Percentiles rank a stretch among this genome's conserved stretches.
These are phyloP conservation scores for Lamellibrachia satsuma DNA, from an alignment of 2,888 invertebrate species.

Conservation along the genomic window DNA sequence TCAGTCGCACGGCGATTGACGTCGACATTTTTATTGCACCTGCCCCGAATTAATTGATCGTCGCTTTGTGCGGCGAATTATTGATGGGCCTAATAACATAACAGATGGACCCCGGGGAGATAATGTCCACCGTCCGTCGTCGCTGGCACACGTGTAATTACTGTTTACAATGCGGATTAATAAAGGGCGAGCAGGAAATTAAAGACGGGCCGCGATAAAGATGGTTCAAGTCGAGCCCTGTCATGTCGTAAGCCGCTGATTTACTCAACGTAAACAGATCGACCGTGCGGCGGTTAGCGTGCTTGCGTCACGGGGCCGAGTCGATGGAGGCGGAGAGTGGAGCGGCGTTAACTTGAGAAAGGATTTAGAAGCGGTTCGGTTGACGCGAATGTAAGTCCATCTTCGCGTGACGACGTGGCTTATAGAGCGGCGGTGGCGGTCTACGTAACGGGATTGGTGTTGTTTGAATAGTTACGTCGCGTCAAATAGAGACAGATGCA, in stretches of 20 bases:
- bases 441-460: neutral
- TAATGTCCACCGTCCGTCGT: neutral
- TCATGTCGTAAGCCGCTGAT: neutral
- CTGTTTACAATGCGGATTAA: constrained; percentile 6
- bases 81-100: neutral
- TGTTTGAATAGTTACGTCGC: neutral
- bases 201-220: constrained; percentile 12
- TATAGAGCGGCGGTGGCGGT: neutral
- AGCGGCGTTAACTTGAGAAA: neutral
- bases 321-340: neutral
- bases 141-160: neutral
- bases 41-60: neutral
- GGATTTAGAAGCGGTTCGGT: neutral
- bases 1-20: neutral
- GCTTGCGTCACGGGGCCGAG: neutral
- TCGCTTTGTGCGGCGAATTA: constrained; percentile 13
- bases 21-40: constrained; percentile 12
- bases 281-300: neutral
- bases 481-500: neutral
- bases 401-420: neutral
- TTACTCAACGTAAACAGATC: constrained; percentile 17
- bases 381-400: neutral
- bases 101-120: neutral
- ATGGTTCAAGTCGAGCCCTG: neutral
- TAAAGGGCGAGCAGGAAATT: constrained; percentile 1